Base-by-base conservation (phyloP, 2,113 vertebrate genomes). In the Chaetodon auriga region DNA sequence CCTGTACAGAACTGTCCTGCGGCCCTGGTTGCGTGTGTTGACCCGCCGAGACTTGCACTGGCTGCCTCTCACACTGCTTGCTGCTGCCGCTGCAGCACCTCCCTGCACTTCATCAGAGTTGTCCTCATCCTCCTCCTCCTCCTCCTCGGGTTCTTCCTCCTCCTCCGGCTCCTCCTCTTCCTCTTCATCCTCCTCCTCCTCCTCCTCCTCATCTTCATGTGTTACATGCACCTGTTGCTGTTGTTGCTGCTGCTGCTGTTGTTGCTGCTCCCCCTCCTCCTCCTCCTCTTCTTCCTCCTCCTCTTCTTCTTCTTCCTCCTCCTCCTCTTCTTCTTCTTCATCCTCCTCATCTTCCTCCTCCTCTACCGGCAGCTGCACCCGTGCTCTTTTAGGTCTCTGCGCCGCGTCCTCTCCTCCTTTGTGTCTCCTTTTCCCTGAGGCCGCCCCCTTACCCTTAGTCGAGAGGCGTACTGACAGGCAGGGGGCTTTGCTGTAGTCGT, bases 401-500 rank as follows among this genome's bases (percentile, higher is more conserved):
- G 81, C 87, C 53, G 0, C 87, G 43, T 95, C 81, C 91, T 94
- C 92, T 92, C 88, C 81, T 87, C 91, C 90, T 68, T 89, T 95
- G 92, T 95, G 95, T 85, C 87, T 95, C 80, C 93, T 90, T 72
- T 95, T 96, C 80, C 94, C 93, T 46, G 75, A 79, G 70, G 68
- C 41, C 1, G 83, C 30, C 45, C 92, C 60, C 85, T 96, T 96
- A 16, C 94, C 94, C 83, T 94, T 96, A 23, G 93, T 87, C 66
- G 95, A 96, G 35, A 95, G 89, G 49, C 93, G 95, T 25, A 94
- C 92, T 4, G 96, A 96, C 15, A 95, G 95, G 86, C 96, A 94
- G 72, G 97, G 95, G 0, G 96, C 97, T 95, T 98, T 99, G 94
- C 97, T 99, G 94, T 99, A 99, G 95, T 99, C 98, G 12, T 99